A percentile compares a stretch with the other conserved stretches of the same genome.
These are phyloP conservation scores for Colistium nudipinnis DNA, from an alignment of 2,113 vertebrate genomes.

Conservation along the genomic window DNA sequence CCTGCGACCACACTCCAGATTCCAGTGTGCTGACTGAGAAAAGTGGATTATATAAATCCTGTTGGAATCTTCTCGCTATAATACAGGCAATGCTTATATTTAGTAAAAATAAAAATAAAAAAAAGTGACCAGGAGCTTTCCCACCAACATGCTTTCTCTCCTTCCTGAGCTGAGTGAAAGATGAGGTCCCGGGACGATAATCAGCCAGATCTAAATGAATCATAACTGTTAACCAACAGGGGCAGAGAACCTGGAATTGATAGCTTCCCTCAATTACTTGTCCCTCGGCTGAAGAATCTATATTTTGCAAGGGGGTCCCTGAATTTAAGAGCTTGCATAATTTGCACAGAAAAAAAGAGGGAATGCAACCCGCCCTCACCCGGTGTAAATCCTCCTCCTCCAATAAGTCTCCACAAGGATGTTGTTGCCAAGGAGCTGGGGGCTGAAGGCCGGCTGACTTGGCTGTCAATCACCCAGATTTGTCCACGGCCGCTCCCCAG, in stretches of 20 bases:
- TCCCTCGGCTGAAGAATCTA: background rate
- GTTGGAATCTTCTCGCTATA: background rate
- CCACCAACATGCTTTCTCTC: background rate
- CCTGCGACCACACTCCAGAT: background rate
- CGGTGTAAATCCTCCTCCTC: slow-evolving; percentile 28
- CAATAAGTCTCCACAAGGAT: slow-evolving; percentile 40
- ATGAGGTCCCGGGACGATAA: slow-evolving; percentile 23
- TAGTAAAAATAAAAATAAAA: background rate
- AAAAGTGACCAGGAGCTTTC: background rate
- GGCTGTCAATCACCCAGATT: slow-evolving; percentile 62
- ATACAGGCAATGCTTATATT: background rate
- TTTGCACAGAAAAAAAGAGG: slow-evolving; percentile 10
- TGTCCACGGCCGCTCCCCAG: slow-evolving; percentile 35
- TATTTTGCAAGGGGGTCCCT: background rate
- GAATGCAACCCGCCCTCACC: background rate
- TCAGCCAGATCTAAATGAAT: slow-evolving; percentile 6
- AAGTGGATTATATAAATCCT: background rate
- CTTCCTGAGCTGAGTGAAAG: background rate
- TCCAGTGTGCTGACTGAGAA: background rate
- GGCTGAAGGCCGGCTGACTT: slow-evolving; percentile 43
- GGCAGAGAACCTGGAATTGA: slow-evolving; percentile 10
- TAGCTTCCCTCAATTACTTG: background rate
- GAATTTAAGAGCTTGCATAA: background rate
- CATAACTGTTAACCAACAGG: slow-evolving; percentile 25
- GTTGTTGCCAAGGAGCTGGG: slow-evolving; percentile 33